These are phyloP conservation scores for Oxyura jamaicensis DNA, from an alignment of 2,113 vertebrate genomes.

Conservation along the genomic window DNA sequence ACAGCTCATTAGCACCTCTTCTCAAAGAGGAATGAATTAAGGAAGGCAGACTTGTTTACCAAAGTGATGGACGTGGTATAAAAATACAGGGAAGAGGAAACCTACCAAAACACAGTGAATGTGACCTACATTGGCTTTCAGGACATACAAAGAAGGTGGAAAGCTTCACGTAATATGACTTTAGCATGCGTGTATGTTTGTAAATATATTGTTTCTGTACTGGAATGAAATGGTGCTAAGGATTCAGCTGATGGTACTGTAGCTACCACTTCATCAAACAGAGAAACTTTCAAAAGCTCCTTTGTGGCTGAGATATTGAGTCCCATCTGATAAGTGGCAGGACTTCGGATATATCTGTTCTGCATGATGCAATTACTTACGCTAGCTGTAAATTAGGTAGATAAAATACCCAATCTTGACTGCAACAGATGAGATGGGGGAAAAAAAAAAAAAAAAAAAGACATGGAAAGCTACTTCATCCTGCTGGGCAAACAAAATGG, in stretches of 20 bases:
- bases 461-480: background rate
- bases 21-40: background rate
- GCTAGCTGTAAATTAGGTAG: background rate
- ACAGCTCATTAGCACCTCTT: background rate
- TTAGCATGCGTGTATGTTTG: background rate
- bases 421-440: background rate
- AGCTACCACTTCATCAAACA: background rate
- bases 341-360: background rate
- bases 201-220: background rate
- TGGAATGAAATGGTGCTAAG: background rate
- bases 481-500: slow-evolving; percentile 3
- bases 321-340: background rate
- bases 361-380: background rate
- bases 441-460: background rate
- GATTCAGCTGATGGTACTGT: background rate
- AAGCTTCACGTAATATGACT: background rate
- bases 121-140: background rate
- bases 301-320: background rate
- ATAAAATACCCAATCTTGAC: background rate
- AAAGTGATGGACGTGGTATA: background rate
- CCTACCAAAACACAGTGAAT: background rate
- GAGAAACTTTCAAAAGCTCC: background rate
- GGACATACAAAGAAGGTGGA: background rate
- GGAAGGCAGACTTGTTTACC: background rate
- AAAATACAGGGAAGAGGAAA: background rate